phyloP scores from a whole-genome alignment of 2,888 invertebrate species.

The Ochropleura plecta region DNA sequence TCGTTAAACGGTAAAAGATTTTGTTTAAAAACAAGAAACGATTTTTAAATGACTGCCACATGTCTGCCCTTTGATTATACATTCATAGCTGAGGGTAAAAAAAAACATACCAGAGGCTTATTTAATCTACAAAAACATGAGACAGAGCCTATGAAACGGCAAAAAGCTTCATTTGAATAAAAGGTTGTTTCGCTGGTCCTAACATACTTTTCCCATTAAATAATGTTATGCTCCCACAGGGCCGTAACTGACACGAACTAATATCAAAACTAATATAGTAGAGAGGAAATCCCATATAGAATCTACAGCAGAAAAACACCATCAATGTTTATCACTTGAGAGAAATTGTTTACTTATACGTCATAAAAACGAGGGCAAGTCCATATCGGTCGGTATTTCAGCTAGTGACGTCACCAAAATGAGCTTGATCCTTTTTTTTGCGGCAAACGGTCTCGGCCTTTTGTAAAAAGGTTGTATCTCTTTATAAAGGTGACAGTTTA shows the following conservation, averaged over 20 bases:
- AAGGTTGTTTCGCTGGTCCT: constrained; percentile 21
- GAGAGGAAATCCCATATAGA: constrained; percentile 18
- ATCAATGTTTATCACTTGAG: constrained; percentile 45
- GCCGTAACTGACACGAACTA: constrained; percentile 27
- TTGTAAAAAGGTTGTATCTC: constrained; percentile 74
- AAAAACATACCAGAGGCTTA: neutral
- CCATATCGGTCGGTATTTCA: constrained; percentile 40
- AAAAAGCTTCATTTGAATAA: constrained; percentile 32
- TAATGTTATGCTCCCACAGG: constrained; percentile 9
- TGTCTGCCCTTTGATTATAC: neutral
- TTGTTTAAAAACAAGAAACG: neutral
- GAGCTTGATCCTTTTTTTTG: constrained; percentile 62
- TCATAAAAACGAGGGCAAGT: constrained; percentile 52
- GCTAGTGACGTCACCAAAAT: constrained; percentile 56
- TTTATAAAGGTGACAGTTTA: constrained; percentile 78
- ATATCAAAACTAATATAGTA: constrained; percentile 32
- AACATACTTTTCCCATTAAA: constrained; percentile 37
- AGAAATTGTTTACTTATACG: constrained; percentile 46
- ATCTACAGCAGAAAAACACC: constrained; percentile 35
- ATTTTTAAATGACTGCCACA: neutral
- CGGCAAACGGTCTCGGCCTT: constrained; percentile 54
- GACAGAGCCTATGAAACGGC: neutral
- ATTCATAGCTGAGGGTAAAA: neutral
- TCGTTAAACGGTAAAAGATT: neutral
- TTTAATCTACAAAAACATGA: constrained; percentile 17